Base-by-base conservation (phyloP, 2,888 invertebrate species). In the Micoletzkya japonica region DNA sequence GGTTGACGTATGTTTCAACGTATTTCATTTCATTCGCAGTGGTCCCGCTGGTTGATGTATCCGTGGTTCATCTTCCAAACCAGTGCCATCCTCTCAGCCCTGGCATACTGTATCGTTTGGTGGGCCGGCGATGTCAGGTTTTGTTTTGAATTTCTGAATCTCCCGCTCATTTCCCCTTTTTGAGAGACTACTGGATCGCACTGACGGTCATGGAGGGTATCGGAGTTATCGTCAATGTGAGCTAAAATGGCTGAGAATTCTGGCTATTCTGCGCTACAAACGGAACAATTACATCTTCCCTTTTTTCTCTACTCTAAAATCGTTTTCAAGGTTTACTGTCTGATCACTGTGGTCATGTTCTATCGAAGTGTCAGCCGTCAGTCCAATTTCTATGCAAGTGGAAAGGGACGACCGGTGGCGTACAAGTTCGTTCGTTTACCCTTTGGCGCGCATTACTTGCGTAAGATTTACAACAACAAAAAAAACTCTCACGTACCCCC, bases 21-120 rank as follows among this genome's bases (percentile, higher is more conserved):
- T n/a, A n/a, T n/a, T n/a, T n/a, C n/a, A n/a, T n/a, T n/a, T n/a
- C 24, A 28, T 54, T 67, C 70, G n/a, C 56, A 82, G 82, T 81
- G 82, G 81, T 84, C 84, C 4, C 77, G 83, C 49, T 80, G 77
- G 70, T 76, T 85, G 10, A 73, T 85, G 6, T 81, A 80, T 80
- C 85, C 85, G 14, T 85, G 85, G 85, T 80, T 85, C 70, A 78
- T 81, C 24, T 77, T 76, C 57, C 82, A 82, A 76, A 71, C 81
- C 36, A 73, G 77, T 14, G 76, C 80, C 24, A 85, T 85, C 37
- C 79, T 85, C 34, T 76, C 80, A 52, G 75, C 80, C 1, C 63
- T 85, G 24, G 83, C 83, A 49, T 85, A 85, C 73, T 85, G 85
- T 67, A 81, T 83, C 1, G 79, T 78, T 73, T 85, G 85, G 85